Conservation (phyloP, 2,797 vertebrate genomes). For the Chelmon rostratus region DNA sequence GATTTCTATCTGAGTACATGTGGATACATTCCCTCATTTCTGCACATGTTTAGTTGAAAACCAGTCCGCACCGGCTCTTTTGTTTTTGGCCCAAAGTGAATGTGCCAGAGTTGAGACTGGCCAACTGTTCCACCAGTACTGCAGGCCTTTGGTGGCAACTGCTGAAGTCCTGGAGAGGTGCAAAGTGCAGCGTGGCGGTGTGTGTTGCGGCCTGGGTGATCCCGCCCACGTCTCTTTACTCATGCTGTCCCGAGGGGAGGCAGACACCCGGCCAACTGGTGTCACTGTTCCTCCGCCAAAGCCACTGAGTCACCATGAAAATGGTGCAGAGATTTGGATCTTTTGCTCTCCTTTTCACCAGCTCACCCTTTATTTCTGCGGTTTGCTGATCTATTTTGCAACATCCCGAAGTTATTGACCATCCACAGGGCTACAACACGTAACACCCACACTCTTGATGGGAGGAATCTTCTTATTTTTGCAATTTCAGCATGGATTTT, state of each 20-base stretch:
- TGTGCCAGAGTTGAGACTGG: slow-evolving; percentile 48
- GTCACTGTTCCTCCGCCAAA: slow-evolving; percentile 65
- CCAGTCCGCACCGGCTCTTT: slow-evolving; percentile 21
- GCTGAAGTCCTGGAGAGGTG: slow-evolving; percentile 73
- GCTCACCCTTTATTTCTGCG: slow-evolving; percentile 35
- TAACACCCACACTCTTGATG: slow-evolving; percentile 2
- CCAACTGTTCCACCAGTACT: slow-evolving; percentile 75
- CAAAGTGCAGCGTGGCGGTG: slow-evolving; percentile 76
- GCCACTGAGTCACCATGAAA: slow-evolving; percentile 67
- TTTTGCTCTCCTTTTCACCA: slow-evolving; percentile 31
- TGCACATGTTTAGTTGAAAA: slow-evolving; percentile 18
- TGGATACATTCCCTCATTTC: neutral
- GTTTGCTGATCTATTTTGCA: slow-evolving; percentile 20
- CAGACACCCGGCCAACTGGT: slow-evolving; percentile 78
- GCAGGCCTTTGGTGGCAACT: slow-evolving; percentile 55
- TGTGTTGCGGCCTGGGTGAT: slow-evolving; percentile 67
- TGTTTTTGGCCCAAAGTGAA: slow-evolving; percentile 50
- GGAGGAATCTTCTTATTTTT: slow-evolving; percentile 14
- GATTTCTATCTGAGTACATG: neutral
- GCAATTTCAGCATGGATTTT: slow-evolving; percentile 12
- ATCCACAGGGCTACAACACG: neutral
- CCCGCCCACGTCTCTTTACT: slow-evolving; percentile 78
- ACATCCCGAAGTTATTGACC: slow-evolving; percentile 14
- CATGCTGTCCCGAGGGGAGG: slow-evolving; percentile 77
- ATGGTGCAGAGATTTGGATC: slow-evolving; percentile 33